Evolutionary conservation across 1,140 invertebrate genomes (phyloP), one percentile per base, ranked within the genome.

Genomic region (Chrysomallon squamiferum): DNA sequence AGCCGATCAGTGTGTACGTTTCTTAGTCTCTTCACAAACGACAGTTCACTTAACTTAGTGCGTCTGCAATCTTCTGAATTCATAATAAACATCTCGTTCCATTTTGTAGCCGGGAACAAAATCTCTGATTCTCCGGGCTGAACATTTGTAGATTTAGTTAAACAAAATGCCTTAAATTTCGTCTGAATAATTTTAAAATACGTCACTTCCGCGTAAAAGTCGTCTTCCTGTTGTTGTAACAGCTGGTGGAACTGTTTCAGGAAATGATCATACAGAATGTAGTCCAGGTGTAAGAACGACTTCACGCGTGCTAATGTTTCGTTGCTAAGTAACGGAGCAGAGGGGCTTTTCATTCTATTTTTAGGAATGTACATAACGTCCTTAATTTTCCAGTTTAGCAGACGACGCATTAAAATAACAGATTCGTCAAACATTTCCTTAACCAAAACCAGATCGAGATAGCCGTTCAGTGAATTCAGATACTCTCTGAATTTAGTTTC

Each of bases 341-440:
- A 2, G 13, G 41, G n/a, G 6, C 22, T 18, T 65, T 33, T 25
- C 38, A 43, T 30, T 43, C 45, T 38, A 27, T 70, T 72, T 61
- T 68, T 41, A 18, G 56, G 54, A 29, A 70, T 41, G 60, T 74
- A 73, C 0, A 85, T 62, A 6, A 88, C 67, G 56, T 87, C 81
- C 50, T 85, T 81, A 6, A 85, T 68, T 5, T 84, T 71, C 88
- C 88, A 89, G 57, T 84, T 86, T 45, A 89, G 76, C 3, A 85
- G 63, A 54, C 87, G 71, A 33, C 75, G 73, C 56, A 88, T 66
- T 2, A 88, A 71, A 49, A 88, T 75, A 32, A 88, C 62, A 4
- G 87, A 88, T 71, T 87, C 86, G 43, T 88, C 86, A 75, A 88
- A 85, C 59, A 83, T 74, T 67, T 89, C 87, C 2, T 84, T 75